These are phyloP conservation scores for Smittia sp. DNA, from an alignment of 2,888 invertebrate genomes.

Conservation along the genomic window DNA sequence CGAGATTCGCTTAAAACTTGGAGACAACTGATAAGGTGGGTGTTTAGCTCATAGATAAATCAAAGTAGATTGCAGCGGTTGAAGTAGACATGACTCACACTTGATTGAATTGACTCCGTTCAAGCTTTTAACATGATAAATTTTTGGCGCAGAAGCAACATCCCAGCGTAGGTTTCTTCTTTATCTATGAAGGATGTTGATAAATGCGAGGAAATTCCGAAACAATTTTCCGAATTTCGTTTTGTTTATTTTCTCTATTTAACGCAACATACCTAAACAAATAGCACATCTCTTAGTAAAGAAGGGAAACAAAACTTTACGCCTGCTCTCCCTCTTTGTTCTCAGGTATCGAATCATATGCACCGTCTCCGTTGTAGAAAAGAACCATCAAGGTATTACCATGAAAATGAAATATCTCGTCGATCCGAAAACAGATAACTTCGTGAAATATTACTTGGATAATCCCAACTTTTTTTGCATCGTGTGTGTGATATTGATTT, in stretches of 20 bases:
- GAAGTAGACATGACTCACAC: no score
- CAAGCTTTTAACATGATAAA: no score
- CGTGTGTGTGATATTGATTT: constrained; percentile 35
- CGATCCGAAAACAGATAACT: constrained; percentile 52
- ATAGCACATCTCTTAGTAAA: not conserved
- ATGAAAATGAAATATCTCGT: constrained; percentile 51
- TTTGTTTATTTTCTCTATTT: not conserved
- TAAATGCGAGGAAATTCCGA: constrained; percentile 11
- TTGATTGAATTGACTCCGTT: no score
- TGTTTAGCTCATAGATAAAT: not conserved
- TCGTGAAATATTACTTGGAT: constrained; percentile 46
- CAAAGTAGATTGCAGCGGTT: not conserved
- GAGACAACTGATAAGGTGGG: constrained; percentile 33
- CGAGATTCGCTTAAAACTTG: constrained; percentile 38
- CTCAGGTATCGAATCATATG: constrained; percentile 52
- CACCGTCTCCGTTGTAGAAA: constrained; percentile 51
- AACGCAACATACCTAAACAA: constrained; percentile 9
- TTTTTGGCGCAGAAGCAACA: no score
- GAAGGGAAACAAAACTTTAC: not conserved
- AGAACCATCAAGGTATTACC: constrained; percentile 51
- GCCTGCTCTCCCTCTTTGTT: not conserved
- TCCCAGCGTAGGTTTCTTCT: no score
- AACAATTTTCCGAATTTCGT: not conserved
- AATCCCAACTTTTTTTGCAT: constrained; percentile 35
- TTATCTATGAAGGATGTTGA: constrained; percentile 20